Evolutionary conservation across 2,888 invertebrate species (phyloP).

Genomic region (Ormia ochracea): DNA sequence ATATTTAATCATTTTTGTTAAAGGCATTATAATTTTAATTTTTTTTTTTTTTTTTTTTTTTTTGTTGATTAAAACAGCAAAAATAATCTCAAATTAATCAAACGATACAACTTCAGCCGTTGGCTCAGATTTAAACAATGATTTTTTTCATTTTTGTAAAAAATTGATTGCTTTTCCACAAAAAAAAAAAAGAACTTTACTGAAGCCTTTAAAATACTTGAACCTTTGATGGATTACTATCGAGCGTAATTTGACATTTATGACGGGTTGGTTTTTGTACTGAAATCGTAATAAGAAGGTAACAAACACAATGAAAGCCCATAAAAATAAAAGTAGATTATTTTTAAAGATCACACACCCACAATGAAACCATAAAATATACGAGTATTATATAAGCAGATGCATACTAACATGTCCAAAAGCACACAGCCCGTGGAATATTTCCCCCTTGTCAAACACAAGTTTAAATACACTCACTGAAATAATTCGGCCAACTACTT

Average conservation of each 20-base stretch:
- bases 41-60: neutral
- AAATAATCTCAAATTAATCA: conserved; percentile 8
- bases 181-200: neutral
- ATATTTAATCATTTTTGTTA: too few relatives aligned
- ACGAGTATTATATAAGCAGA: too few relatives aligned
- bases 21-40: too few relatives aligned
- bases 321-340: conserved; percentile 5
- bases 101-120: neutral
- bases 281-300: conserved; percentile 16
- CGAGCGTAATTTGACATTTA: conserved; percentile 43
- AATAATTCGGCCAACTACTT: neutral
- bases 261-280: conserved; percentile 23
- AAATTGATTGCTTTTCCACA: neutral
- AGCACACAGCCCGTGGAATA: neutral
- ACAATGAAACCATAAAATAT: neutral
- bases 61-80: neutral
- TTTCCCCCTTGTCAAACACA: neutral
- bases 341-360: neutral
- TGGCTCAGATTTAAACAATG: conserved; percentile 1
- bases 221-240: conserved; percentile 55
- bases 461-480: neutral
- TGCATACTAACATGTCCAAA: neutral
- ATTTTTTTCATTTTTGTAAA: neutral
- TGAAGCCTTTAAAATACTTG: neutral
- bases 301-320: neutral